Percentiles rank a stretch among this genome's conserved stretches.
Conservation (phyloP, 1,140 invertebrate genomes). For the Papilio glaucus region DNA sequence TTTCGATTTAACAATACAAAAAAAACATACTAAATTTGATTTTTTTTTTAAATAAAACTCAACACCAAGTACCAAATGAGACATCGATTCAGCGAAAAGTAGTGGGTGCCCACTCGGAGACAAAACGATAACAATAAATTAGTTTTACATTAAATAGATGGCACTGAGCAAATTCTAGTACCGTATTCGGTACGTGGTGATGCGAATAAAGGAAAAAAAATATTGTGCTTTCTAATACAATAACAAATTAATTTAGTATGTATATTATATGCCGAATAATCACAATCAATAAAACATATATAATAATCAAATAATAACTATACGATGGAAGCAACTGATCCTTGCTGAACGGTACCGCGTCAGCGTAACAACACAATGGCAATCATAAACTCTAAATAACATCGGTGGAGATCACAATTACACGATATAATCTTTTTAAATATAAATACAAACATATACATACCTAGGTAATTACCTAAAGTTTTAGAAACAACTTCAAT, state of each 20-base stretch:
- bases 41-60: slow-evolving; percentile 65
- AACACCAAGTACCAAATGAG: slow-evolving; percentile 78
- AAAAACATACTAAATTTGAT: slow-evolving; percentile 55
- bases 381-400: slow-evolving; percentile 81
- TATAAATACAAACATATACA: slow-evolving; percentile 83
- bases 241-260: slow-evolving; percentile 68
- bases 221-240: slow-evolving; percentile 59
- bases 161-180: slow-evolving; percentile 78
- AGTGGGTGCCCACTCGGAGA: slow-evolving; percentile 63
- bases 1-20: slow-evolving; percentile 57
- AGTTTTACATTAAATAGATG: slow-evolving; percentile 81
- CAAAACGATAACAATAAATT: slow-evolving; percentile 74
- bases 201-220: slow-evolving; percentile 57
- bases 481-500: slow-evolving; percentile 76
- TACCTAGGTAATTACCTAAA: slow-evolving; percentile 68
- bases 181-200: slow-evolving; percentile 76
- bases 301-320: slow-evolving; percentile 73
- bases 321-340: slow-evolving; percentile 77
- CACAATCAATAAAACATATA: slow-evolving; percentile 64
- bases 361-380: slow-evolving; percentile 79
- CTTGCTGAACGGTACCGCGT: slow-evolving; percentile 69
- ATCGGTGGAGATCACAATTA: slow-evolving; percentile 83
- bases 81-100: slow-evolving; percentile 73
- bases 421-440: slow-evolving; percentile 75
- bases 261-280: slow-evolving; percentile 62